Evolutionary conservation across 2,113 vertebrate genomes (phyloP), one percentile per base, ranked within the genome.

Genomic region (Beaufortia kweichowensis): DNA sequence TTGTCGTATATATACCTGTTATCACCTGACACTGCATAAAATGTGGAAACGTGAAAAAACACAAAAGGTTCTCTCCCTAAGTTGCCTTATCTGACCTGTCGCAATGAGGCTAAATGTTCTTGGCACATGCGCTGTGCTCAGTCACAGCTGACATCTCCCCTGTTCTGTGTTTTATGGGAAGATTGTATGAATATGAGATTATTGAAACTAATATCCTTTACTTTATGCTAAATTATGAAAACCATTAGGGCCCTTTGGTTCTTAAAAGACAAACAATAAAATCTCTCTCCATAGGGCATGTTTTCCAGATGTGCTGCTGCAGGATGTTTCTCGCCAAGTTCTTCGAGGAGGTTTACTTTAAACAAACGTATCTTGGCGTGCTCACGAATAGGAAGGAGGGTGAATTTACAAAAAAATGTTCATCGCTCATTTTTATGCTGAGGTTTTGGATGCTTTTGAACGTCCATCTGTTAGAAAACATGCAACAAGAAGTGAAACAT

Each of bases 371-470:
- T 82, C 79, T 82, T 85, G 82, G 80, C 80, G 35, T 78, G 80
- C 83, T 75, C 26, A 46, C 65, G 73, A 63, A 73, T 26, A 26
- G 77, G 64, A 63, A 75, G 33, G 76, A 71, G 76, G 80, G 77
- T 67, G 69, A 77, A 50, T 6, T 64, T 77, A n/a, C n/a, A 71
- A 73, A 77, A 65, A 78, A 31, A 76, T 72, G 73, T 81, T 80
- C 86, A 87, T 91, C 79, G 61, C 83, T 90, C 87, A 90, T 87
- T 86, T 89, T 89, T 81, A 89, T 90, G 86, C 86, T 80, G 82
- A 79, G 60, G 55, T 74, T 82, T 84, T 72, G 71, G 78, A 79
- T 79, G 64, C 81, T 80, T 83, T 84, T 69, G 82, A 31, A 43
- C 23, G 35, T 56, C 62, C 57, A 80, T 76, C 66, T 75, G 71